phyloP scores from a whole-genome alignment of 2,113 vertebrate genomes.

The Neogobius melanostomus region DNA sequence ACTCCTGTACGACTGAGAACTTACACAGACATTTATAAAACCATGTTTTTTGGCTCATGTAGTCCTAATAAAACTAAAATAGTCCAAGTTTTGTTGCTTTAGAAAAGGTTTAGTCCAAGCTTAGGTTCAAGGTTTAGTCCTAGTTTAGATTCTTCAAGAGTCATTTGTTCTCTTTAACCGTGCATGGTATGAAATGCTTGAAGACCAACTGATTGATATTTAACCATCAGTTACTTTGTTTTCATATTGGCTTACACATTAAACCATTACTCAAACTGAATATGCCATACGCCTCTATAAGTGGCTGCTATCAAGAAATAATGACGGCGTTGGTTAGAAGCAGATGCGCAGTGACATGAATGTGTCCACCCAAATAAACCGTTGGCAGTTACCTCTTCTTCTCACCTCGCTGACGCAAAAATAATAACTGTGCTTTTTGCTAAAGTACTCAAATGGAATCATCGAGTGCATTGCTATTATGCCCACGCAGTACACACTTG shows the following conservation, averaged over 20 bases:
- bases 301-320: slow-evolving; percentile 2
- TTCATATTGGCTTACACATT: slow-evolving; percentile 7
- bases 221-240: not conserved
- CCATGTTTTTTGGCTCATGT: too few relatives aligned
- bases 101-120: too few relatives aligned
- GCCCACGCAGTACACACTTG: slow-evolving; percentile 30
- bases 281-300: not conserved
- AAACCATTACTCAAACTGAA: not conserved
- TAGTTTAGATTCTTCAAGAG: too few relatives aligned
- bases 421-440: slow-evolving; percentile 16
- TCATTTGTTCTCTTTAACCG: too few relatives aligned
- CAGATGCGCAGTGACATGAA: not conserved
- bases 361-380: not conserved
- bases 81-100: too few relatives aligned
- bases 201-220: not conserved
- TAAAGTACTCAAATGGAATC: slow-evolving; percentile 38
- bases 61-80: too few relatives aligned
- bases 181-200: too few relatives aligned
- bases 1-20: too few relatives aligned
- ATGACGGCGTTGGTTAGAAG: not conserved
- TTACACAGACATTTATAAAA: too few relatives aligned
- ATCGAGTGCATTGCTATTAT: slow-evolving; percentile 24
- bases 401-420: slow-evolving; percentile 10
- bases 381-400: slow-evolving; percentile 12
- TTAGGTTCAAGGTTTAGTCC: too few relatives aligned